These are phyloP conservation scores for Nemopilema nomurai DNA, from an alignment of 30 jellyfish, hydroid and myxozoan species.

Conservation along the genomic window DNA sequence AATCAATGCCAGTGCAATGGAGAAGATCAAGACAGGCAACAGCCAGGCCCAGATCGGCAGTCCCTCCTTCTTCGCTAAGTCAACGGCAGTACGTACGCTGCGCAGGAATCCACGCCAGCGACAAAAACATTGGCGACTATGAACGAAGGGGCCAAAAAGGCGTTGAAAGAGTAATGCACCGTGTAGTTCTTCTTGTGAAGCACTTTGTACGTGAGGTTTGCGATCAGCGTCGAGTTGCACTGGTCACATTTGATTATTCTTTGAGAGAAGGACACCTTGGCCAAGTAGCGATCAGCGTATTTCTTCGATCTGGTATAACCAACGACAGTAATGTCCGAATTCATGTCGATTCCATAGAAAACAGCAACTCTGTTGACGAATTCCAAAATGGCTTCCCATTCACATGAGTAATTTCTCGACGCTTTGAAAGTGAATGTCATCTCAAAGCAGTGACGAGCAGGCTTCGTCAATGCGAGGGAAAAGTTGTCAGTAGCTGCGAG, in stretches of 20 bases:
- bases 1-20: conserved; percentile 49
- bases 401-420: conserved; percentile 22
- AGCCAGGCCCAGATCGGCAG: conserved; percentile 61
- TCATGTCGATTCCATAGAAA: conserved; percentile 34
- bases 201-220: conserved; percentile 46
- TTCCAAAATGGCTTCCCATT: conserved; percentile 42
- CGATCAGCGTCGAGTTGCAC: conserved; percentile 43
- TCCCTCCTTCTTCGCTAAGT: conserved; percentile 7
- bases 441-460: conserved; percentile 57
- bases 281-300: not conserved
- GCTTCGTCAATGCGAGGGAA: conserved; percentile 25
- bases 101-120: conserved; percentile 54
- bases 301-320: conserved; percentile 32
- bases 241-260: conserved; percentile 42
- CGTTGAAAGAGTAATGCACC: conserved; percentile 24
- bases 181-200: conserved; percentile 36
- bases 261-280: conserved; percentile 41
- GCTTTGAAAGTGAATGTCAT: conserved; percentile 39
- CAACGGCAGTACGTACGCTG: conserved; percentile 43
- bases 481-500: conserved; percentile 32
- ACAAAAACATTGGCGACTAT: conserved; percentile 15
- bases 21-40: conserved; percentile 43
- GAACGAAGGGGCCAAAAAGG: conserved; percentile 41
- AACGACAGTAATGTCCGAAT: conserved; percentile 33
- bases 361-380: conserved; percentile 39